phyloP scores from a whole-genome alignment of 2,113 vertebrate genomes.

The Sylvia atricapilla region DNA sequence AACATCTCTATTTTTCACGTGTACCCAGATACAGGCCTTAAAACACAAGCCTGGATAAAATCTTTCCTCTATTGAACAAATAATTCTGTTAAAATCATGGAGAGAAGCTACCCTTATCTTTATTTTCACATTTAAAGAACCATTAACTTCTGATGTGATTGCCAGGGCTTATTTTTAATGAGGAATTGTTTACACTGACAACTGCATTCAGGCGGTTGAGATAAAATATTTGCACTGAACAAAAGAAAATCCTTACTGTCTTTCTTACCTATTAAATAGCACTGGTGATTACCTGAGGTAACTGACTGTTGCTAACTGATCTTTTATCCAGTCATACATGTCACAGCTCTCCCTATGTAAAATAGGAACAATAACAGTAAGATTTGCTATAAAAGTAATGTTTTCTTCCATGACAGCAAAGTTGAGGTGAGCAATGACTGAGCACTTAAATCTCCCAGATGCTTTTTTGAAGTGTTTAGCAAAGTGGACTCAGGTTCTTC shows the following conservation, averaged over 20 bases:
- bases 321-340: background rate
- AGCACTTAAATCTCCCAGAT: background rate
- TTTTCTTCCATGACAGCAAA: background rate
- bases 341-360: background rate
- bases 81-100: background rate
- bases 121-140: conserved; percentile 22
- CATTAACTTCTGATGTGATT: conserved; percentile 21
- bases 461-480: background rate
- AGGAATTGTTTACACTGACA: conserved; percentile 12
- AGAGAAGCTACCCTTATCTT: background rate
- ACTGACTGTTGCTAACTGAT: background rate
- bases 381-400: background rate
- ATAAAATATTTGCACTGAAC: conserved; percentile 1
- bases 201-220: background rate
- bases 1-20: background rate
- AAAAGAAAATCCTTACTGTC: background rate
- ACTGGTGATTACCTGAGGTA: background rate
- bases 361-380: background rate
- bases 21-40: background rate
- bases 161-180: background rate
- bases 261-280: background rate
- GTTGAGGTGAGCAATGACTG: background rate
- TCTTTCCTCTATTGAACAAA: background rate
- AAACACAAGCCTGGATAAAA: background rate
- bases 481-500: background rate